Evolutionary conservation across 2,113 vertebrate genomes (phyloP).

Genomic region (Nycticorax nycticorax): DNA sequence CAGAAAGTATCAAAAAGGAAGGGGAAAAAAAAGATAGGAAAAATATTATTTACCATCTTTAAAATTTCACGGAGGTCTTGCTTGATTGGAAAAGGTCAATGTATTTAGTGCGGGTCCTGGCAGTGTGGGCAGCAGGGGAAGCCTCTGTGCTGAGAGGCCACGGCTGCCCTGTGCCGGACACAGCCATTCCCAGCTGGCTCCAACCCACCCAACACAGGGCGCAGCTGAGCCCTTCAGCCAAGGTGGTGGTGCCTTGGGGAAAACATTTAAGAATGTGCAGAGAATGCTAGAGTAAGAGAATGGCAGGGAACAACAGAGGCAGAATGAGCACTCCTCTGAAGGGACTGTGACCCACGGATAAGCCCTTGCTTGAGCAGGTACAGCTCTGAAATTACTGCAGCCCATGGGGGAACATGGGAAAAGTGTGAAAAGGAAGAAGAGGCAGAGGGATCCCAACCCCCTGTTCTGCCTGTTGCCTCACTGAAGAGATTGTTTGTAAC

Average conservation of each 20-base stretch:
- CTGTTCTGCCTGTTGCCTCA: not conserved
- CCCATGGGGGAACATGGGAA: not conserved
- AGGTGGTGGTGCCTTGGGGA: rapidly evolving
- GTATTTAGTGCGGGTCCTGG: rapidly evolving
- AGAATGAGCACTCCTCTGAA: not conserved
- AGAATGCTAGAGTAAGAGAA: not conserved
- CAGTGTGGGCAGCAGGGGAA: rapidly evolving
- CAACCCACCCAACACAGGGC: rapidly evolving
- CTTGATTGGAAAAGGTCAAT: not conserved
- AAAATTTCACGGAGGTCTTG: not conserved
- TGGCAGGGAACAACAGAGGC: not conserved
- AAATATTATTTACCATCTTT: not conserved
- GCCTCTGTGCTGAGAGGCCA: not conserved
- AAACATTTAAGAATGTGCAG: rapidly evolving
- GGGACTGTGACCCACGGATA: not conserved
- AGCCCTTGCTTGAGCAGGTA: not conserved
- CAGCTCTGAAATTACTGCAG: not conserved
- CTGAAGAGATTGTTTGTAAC: not conserved
- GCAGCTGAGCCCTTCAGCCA: rapidly evolving
- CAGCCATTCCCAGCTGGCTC: not conserved
- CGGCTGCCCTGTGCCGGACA: rapidly evolving
- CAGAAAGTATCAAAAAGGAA: not conserved
- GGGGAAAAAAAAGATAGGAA: not conserved
- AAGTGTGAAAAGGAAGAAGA: not conserved
- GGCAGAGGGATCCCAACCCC: not conserved